Percentiles rank a stretch among this genome's conserved stretches.
Evolutionary conservation across 2,113 vertebrate genomes (phyloP).

Genomic region (Archilochus colubris): DNA sequence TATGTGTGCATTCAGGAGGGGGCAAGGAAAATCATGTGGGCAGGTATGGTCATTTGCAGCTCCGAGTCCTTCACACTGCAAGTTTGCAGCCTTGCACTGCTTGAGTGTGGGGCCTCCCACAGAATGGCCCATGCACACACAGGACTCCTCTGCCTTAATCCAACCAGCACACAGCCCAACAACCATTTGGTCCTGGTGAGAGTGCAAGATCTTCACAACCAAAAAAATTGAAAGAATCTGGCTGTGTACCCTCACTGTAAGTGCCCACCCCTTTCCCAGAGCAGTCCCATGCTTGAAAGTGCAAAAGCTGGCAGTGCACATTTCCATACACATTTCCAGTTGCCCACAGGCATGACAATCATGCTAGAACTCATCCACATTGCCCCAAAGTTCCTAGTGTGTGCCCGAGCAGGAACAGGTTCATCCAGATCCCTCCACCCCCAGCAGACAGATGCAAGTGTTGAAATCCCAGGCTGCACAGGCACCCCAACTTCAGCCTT

Average conservation of each 20-base stretch:
- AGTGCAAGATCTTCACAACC: neutral
- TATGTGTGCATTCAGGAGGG: neutral
- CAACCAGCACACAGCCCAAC: neutral
- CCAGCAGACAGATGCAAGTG: neutral
- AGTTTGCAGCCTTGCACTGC: neutral
- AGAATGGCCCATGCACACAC: fast-evolving
- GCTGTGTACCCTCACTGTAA: neutral
- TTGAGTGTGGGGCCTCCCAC: neutral
- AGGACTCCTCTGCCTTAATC: neutral
- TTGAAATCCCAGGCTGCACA: neutral
- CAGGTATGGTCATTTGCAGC: neutral
- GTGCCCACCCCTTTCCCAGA: neutral
- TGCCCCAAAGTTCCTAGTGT: neutral
- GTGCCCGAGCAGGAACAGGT: neutral
- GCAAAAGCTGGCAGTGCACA: neutral
- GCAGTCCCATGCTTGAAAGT: neutral
- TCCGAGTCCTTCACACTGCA: neutral
- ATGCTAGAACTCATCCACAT: fast-evolving
- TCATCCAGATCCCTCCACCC: neutral
- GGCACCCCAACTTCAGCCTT: fast-evolving
- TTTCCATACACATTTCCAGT: neutral
- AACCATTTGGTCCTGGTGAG: neutral
- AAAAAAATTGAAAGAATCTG: fast-evolving
- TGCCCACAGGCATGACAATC: neutral
- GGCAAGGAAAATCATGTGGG: neutral